A percentile compares a stretch with the other conserved stretches of the same genome.
phyloP scores from a whole-genome alignment of 2,113 vertebrate genomes.

The human region DNA sequence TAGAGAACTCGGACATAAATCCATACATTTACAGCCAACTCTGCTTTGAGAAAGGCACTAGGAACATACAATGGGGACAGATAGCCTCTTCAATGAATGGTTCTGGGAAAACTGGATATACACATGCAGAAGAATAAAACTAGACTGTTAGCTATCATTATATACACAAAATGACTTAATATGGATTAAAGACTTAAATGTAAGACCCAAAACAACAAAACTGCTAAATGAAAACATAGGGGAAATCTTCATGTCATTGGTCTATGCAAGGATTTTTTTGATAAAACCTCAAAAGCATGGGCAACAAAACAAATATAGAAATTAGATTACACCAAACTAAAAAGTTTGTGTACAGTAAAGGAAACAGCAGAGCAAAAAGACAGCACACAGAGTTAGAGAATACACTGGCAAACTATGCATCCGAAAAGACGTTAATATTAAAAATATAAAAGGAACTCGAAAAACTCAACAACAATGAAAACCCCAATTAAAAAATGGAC shows the following conservation, averaged over 20 bases:
- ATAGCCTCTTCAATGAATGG: neutral
- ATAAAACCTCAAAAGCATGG: neutral
- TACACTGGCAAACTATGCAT: neutral
- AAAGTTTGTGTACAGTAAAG: neutral
- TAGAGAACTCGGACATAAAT: neutral
- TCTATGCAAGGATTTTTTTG: neutral
- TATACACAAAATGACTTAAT: neutral
- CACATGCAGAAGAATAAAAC: neutral
- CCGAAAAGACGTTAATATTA: neutral
- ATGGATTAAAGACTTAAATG: neutral
- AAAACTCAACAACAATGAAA: neutral
- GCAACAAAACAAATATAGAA: neutral
- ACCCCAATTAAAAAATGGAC: neutral
- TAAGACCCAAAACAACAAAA: neutral
- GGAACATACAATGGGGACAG: neutral
- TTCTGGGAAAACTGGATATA: neutral
- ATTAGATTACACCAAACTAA: neutral
- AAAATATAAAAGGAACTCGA: neutral
- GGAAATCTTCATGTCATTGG: neutral
- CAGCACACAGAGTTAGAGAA: neutral
- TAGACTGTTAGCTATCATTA: neutral
- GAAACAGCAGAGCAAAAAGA: neutral
- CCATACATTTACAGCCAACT: neutral
- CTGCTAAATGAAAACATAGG: neutral
- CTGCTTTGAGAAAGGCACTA: neutral